Evolutionary conservation across 2,113 vertebrate genomes (phyloP).

Genomic region (Notothenia rossii): DNA sequence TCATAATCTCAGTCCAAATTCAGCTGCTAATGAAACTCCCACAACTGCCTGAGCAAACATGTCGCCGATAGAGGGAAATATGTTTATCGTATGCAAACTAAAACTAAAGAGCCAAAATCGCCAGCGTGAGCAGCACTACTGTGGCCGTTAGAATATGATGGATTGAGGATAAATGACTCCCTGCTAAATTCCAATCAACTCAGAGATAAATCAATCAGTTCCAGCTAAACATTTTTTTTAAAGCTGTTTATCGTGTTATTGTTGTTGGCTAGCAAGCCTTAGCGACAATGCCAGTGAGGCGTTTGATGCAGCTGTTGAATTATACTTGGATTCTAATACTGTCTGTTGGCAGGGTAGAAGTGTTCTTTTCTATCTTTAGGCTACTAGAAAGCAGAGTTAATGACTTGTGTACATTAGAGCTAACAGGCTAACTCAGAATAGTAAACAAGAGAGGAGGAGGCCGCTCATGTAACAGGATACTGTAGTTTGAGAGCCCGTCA

Average conservation of each 20-base stretch:
- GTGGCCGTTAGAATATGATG: too few relatives aligned
- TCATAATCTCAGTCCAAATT: slow-evolving; percentile 4
- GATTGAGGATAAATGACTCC: not conserved
- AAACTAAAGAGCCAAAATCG: not conserved
- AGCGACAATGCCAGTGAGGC: not conserved
- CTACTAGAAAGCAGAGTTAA: slow-evolving; percentile 8
- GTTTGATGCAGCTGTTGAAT: not conserved
- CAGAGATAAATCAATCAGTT: slow-evolving; percentile 42
- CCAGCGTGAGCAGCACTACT: not conserved
- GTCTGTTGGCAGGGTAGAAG: not conserved
- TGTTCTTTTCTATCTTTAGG: slow-evolving; percentile 4
- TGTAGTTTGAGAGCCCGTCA: not conserved
- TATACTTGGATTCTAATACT: slow-evolving; percentile 5
- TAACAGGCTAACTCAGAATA: slow-evolving; percentile 21
- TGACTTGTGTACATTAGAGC: not conserved
- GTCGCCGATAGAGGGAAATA: not conserved
- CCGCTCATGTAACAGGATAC: not conserved
- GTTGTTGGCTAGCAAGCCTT: not conserved
- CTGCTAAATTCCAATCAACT: not conserved
- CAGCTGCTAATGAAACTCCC: slow-evolving; percentile 22
- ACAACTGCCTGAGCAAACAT: slow-evolving; percentile 22
- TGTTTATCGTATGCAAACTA: not conserved
- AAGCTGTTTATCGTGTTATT: not conserved
- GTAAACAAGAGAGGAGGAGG: slow-evolving; percentile 12
- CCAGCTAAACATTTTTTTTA: not conserved